phyloP scores from a whole-genome alignment of 2,113 vertebrate species.

The Argyrosomus japonicus region DNA sequence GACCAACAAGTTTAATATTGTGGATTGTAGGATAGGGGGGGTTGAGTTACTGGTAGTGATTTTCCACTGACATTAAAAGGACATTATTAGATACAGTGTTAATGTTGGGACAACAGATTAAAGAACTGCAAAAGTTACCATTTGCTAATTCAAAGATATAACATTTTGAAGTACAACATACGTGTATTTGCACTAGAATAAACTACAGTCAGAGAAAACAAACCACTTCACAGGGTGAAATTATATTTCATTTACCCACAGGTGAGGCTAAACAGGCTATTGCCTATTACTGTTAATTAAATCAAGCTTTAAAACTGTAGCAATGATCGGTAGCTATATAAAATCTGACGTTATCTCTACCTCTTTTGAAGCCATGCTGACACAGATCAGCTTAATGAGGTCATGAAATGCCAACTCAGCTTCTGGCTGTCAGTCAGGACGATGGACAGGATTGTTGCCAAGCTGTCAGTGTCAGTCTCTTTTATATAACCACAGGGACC shows the following conservation, averaged over 20 bases:
- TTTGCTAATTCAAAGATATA: neutral
- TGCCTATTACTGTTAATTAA: too few relatives aligned
- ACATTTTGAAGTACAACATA: neutral
- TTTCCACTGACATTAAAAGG: constrained; percentile 3
- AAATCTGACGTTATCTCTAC: constrained; percentile 18
- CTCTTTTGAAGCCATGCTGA: constrained; percentile 38
- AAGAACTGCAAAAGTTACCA: neutral
- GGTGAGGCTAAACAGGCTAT: neutral
- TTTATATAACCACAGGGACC: constrained; percentile 26
- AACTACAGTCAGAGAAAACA: neutral
- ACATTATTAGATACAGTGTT: neutral
- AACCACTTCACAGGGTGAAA: neutral
- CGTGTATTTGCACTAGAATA: neutral
- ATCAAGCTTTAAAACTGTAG: too few relatives aligned
- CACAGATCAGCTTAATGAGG: constrained; percentile 57
- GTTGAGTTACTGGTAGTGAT: neutral
- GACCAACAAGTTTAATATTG: neutral
- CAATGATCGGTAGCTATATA: constrained; percentile 3
- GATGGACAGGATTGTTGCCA: constrained; percentile 54
- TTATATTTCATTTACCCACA: neutral
- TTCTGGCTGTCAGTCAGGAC: constrained; percentile 57
- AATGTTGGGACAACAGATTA: neutral
- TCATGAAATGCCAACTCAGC: constrained; percentile 60
- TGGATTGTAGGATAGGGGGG: neutral
- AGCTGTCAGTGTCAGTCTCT: constrained; percentile 37